Evolutionary conservation across 2,797 vertebrate genomes (phyloP), one percentile per base, ranked within the genome.

Genomic region (Australoheros facetus): DNA sequence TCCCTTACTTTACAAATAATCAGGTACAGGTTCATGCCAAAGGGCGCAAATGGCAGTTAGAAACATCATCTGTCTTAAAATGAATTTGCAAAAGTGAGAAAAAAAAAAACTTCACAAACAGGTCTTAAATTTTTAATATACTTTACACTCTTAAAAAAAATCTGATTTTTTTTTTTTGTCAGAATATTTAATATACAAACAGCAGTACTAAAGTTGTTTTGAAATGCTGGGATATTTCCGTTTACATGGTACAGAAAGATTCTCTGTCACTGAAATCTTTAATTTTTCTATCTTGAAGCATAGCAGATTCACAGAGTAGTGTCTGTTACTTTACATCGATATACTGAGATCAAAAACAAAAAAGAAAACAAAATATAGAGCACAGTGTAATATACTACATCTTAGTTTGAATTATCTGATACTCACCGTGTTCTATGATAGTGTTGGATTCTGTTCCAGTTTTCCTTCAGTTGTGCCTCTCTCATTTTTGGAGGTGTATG

Each of bases 331-430:
- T 73, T 56, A 71, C n/a, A 78, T 70, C 37, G 83, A 71, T 84
- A 84, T 75, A 89, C 81, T 81, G 54, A 80, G 78, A 83, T 21
- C 77, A 71, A 66, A n/a, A 42, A 60, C 57, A 53, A 48, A 60
- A 53, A 4, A 6, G 51, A 10, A 11, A 48, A 59, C 59, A 64
- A 48, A 34, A 2, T 23, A 2, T 34, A 64, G 21, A 45, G 39
- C 45, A 16, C 39, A 45, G 60, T 69, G 45, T 69, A 69, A 51
- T 51, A 16, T 19, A 51, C 1, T 14, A 51, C 45, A 23, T 74
- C 37, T 54, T n/a, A 11, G 14, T 37, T 78, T 71, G 73, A 81
- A 75, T 80, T 21, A 72, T 85, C 51, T 32, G n/a, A 82, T 69
- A 13, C 17, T 56, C 56, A 73, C 19, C 19, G 8, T 74, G 73